A percentile compares a stretch with the other conserved stretches of the same genome.
Evolutionary conservation across 2,888 invertebrate genomes (phyloP).

Genomic region (Drosophila fulvimacula): DNA sequence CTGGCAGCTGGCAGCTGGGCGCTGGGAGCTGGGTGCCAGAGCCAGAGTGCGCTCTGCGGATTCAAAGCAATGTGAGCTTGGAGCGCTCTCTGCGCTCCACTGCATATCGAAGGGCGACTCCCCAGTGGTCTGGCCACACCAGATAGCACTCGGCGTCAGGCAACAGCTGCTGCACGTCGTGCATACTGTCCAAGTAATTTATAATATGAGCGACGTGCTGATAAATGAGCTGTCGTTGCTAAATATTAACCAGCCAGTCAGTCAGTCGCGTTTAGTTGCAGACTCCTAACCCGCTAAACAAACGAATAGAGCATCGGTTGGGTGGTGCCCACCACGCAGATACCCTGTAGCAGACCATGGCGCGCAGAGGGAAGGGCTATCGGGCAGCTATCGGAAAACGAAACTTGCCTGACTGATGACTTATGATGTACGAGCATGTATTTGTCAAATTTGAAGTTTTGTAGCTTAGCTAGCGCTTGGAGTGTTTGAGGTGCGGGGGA

Average conservation of each 20-base stretch:
- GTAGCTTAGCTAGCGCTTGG: background rate
- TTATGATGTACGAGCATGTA: background rate
- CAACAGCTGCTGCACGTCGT: slow-evolving; percentile 57
- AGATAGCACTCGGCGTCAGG: slow-evolving; percentile 38
- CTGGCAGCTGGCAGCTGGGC: background rate
- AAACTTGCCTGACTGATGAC: background rate
- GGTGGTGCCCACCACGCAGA: background rate
- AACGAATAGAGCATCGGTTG: background rate
- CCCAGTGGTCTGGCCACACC: slow-evolving; percentile 39
- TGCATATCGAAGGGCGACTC: slow-evolving; percentile 57
- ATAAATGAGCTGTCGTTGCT: slow-evolving; percentile 63
- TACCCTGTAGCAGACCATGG: background rate
- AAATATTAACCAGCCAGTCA: slow-evolving; percentile 56
- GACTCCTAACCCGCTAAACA: slow-evolving; percentile 21
- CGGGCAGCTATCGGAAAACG: background rate
- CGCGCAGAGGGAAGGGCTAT: no score
- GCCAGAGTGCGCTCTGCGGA: slow-evolving; percentile 19
- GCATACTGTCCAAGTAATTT: slow-evolving; percentile 59
- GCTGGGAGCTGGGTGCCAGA: background rate
- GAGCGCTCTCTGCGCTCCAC: slow-evolving; percentile 37
- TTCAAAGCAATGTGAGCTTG: slow-evolving; percentile 27
- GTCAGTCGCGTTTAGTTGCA: slow-evolving; percentile 36
- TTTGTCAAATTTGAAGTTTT: slow-evolving; percentile 7
- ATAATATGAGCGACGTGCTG: slow-evolving; percentile 60
- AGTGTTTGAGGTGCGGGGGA: background rate